Conservation (phyloP, 2,113 vertebrate species). For the Laterallus jamaicensis region DNA sequence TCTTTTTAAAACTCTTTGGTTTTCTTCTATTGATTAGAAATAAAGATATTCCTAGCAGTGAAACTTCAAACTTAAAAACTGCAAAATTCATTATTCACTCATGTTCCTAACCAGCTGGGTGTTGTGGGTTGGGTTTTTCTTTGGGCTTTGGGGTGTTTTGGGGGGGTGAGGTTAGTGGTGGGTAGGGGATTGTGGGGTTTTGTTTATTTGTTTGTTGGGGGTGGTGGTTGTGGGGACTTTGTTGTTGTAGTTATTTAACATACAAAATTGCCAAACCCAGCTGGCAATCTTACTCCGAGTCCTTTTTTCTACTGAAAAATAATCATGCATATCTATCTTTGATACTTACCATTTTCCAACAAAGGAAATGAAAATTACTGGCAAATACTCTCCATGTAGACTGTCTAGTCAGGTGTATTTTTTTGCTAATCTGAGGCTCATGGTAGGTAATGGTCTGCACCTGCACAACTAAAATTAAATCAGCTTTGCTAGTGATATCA, state of each 20-base stretch:
- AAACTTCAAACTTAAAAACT: neutral
- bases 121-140: neutral
- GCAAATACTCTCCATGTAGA: neutral
- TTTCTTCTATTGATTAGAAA: conserved; percentile 46
- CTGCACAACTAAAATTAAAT: conserved; percentile 22
- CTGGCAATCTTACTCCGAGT: neutral
- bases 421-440: neutral
- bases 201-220: too few relatives aligned
- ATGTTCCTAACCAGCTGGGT: neutral
- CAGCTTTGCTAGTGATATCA: neutral
- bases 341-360: neutral
- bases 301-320: neutral
- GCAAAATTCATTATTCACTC: neutral
- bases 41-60: neutral
- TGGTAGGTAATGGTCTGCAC: neutral
- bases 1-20: conserved; percentile 10
- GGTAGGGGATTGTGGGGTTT: too few relatives aligned
- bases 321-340: neutral
- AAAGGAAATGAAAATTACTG: neutral
- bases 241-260: neutral
- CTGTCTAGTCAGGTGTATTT: neutral
- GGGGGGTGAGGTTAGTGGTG: too few relatives aligned
- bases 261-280: neutral
- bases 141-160: too few relatives aligned
- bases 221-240: too few relatives aligned